Percentiles rank a stretch among this genome's conserved stretches.
phyloP scores from a whole-genome alignment of 1,140 invertebrate species.

The Oncopodura yosiiana region DNA sequence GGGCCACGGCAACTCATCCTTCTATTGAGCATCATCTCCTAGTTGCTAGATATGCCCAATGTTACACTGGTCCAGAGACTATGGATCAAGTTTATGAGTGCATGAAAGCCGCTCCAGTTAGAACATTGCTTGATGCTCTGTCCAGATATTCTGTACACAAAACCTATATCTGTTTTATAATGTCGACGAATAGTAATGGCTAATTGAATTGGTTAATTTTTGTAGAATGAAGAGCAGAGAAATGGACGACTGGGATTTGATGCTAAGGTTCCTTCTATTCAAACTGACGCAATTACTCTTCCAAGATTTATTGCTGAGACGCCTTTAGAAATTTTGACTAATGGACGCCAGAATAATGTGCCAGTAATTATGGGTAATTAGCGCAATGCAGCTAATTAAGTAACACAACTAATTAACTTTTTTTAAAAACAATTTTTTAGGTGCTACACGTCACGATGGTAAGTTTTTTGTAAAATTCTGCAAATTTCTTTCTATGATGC shows the following conservation, averaged over 20 bases:
- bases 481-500: too few species aligned
- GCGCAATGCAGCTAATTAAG: background rate
- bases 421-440: too few species aligned
- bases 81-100: background rate
- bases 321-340: conserved; percentile 3
- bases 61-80: background rate
- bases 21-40: conserved; percentile 17
- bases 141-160: conserved; percentile 2
- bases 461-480: too few species aligned
- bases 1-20: conserved; percentile 18
- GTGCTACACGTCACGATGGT: conserved; percentile 16
- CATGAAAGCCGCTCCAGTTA: background rate
- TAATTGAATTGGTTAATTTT: background rate
- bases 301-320: background rate
- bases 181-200: background rate
- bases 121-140: background rate
- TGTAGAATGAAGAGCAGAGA: background rate
- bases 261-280: background rate
- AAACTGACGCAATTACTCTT: background rate
- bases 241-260: conserved; percentile 17
- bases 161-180: background rate
- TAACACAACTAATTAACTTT: background rate
- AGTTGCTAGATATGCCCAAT: background rate
- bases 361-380: conserved; percentile 3
- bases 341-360: background rate